Base-by-base conservation (phyloP, 2,888 invertebrate genomes). In the Papilio demoleus region DNA sequence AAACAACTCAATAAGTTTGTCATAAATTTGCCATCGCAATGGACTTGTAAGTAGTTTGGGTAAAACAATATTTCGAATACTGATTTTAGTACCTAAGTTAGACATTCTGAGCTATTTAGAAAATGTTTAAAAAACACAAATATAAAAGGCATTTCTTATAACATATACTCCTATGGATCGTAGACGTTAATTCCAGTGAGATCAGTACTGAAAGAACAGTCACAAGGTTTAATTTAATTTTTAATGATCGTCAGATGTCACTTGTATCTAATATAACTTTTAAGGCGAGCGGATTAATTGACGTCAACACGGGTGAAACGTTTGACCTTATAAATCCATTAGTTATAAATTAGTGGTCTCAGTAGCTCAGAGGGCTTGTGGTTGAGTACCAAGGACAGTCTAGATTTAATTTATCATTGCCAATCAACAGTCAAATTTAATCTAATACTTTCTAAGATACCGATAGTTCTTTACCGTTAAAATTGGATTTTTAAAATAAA, bases 281-380 rank as follows among this genome's bases (percentile, higher is more conserved):
- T n/a, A 47, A 22, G 45, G 12, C 50, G 50, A 50, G 14, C 2
- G 24, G 14, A 50, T 14, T 50, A 50, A 50, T 50, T 50, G 50
- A 24, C 24, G 24, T 50, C 50, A 17, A 4, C 50, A 1, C 17
- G 14, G 12, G 14, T 24, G 22, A 19, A 12, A 24, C 22, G 14
- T 50, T 50, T 50, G 24, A 50, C 50, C 50, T 50, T 50, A 45
- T 45, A 14, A 24, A 50, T 3, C 17, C 50, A 24, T 50, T 50
- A 50, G 24, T 4, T 24, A 24, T 50, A 22, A 50, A 24, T 50
- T 47, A 8, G 12, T 22, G 9, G 24, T 24, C 50, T 24, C 12
- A 24, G 24, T 4, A 24, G 4, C 14, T 14, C 4, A 45, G 19
- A 45, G 9, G 9, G 17, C 19, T 45, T 42, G 47, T 47, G 11